phyloP scores from a whole-genome alignment of 2,888 invertebrate species.

The Nomada hirtipes region DNA sequence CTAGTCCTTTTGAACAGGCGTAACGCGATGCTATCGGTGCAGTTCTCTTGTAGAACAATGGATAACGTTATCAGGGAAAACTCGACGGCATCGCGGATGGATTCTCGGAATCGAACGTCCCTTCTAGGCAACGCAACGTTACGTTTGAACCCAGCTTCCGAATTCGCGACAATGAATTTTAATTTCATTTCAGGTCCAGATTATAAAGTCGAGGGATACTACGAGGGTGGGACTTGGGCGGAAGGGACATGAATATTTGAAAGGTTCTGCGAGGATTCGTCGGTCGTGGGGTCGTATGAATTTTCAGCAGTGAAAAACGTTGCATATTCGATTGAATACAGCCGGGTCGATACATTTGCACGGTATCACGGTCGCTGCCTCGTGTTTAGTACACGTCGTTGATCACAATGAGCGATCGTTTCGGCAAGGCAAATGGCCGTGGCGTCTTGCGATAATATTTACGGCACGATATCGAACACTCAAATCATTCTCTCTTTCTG shows the following conservation, averaged over 20 bases:
- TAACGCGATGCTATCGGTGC: not conserved
- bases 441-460: conserved; percentile 62
- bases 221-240: not conserved
- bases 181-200: not conserved
- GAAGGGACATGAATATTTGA: conserved; percentile 39
- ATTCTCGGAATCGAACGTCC: too few species aligned
- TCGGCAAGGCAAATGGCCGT: conserved; percentile 26
- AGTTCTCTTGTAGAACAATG: not conserved
- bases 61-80: not conserved
- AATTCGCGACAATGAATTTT: not conserved
- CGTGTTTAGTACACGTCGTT: conserved; percentile 47
- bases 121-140: too few species aligned
- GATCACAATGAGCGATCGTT: conserved; percentile 62
- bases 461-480: conserved; percentile 47
- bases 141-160: not conserved
- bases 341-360: conserved; percentile 38
- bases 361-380: conserved; percentile 11
- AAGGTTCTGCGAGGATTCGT: conserved; percentile 14
- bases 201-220: not conserved
- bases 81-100: not conserved
- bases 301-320: conserved; percentile 45
- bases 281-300: conserved; percentile 21
- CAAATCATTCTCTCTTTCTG: not conserved
- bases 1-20: not conserved
- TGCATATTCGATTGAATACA: conserved; percentile 45